Base-by-base conservation (phyloP, 1,140 invertebrate species). In the Onthophagus taurus region DNA sequence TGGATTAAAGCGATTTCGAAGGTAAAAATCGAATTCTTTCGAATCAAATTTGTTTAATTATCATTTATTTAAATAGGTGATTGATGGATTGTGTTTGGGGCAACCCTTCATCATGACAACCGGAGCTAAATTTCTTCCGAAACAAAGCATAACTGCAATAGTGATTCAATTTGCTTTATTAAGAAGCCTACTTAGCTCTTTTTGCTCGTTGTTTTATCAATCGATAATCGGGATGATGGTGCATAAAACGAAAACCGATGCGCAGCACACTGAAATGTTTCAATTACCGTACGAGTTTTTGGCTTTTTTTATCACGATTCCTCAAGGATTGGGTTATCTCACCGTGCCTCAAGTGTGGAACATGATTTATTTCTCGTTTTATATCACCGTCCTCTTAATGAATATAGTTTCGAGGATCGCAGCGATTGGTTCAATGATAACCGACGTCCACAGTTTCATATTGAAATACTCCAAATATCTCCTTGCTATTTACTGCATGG, bases 281-380 rank as follows among this genome's bases (percentile, higher is more conserved):
- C 6, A 6, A 6, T 6, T n/a, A n/a, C 12, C 6, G 14, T 14
- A 41, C 24, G 21, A 29, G 2, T 12, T 19, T 12, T 14, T 9
- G 1, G 12, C 19, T 29, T 29, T 24, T 2, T 41, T 26, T 29
- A 24, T 41, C 1, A 5, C 18, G 4, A 41, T 41, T 41, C 38
- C 38, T 0, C 38, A 41, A 26, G 23, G 38, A 7, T 12, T 41
- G 29, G 38, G 38, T 11, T 41, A 41, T 26, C 16, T 41, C 3
- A 26, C 21, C 16, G 21, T 24, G 17, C 38, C 38, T 7, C 38
- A 41, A 13, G 17, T 41, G 14, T 41, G 38, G 38, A 26, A 21
- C 16, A 12, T 41, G 9, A 19, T 29, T 7, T 41, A 41, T 29
- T 41, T 41, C 12, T 12, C 17, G 2, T 41, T 21, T 19, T 16